Conservation (phyloP, 1,140 invertebrate genomes). For the Ceratina japonica region DNA sequence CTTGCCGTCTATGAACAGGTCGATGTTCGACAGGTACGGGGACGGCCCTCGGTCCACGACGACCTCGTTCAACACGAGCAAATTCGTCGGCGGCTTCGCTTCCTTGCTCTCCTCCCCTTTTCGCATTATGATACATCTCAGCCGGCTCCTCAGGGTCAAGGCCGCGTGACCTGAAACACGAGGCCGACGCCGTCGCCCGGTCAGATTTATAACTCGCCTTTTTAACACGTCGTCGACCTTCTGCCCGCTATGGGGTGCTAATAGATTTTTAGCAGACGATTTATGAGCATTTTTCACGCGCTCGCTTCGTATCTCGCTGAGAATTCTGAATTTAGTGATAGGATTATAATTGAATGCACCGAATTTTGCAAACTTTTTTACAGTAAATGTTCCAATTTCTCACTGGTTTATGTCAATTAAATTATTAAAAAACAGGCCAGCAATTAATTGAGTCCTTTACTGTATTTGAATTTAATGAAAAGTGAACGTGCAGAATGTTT, state of each 20-base stretch:
- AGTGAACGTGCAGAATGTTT: too few relatives aligned
- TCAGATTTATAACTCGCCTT: conserved; percentile 2
- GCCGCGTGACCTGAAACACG: conserved; percentile 89
- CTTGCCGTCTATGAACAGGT: conserved; percentile 96
- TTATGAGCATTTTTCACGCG: too few relatives aligned
- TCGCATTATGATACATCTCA: conserved; percentile 93
- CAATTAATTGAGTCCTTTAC: too few relatives aligned
- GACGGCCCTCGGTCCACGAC: conserved; percentile 97
- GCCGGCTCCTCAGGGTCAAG: conserved; percentile 91
- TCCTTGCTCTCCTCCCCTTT: conserved; percentile 81
- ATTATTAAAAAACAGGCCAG: too few relatives aligned
- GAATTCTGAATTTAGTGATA: too few relatives aligned
- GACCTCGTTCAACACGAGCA: conserved; percentile 96
- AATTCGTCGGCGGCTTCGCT: too few relatives aligned
- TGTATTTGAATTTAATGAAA: too few relatives aligned
- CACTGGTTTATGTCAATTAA: too few relatives aligned
- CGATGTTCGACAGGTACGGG: conserved; percentile 96
- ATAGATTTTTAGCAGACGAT: neutral
- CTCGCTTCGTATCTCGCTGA: too few relatives aligned
- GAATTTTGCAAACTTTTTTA: too few relatives aligned
- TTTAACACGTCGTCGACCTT: neutral
- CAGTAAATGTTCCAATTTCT: too few relatives aligned
- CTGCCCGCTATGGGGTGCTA: neutral
- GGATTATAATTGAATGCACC: too few relatives aligned
- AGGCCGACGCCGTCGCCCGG: conserved; percentile 7